Conservation (phyloP, 2,888 invertebrate species). For the Gymnosoma rotundatum region DNA sequence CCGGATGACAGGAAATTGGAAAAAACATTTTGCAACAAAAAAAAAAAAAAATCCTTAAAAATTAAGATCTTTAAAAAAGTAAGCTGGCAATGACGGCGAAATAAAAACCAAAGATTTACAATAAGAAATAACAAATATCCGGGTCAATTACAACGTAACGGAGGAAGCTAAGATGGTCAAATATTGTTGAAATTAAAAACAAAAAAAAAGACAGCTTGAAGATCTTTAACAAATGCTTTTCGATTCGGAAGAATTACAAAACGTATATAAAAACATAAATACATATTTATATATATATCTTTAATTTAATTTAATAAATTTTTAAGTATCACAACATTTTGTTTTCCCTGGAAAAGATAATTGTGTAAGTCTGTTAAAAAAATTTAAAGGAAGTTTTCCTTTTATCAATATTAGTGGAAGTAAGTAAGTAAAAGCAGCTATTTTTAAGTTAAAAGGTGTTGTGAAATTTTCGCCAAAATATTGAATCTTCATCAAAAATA, state of each 20-base stretch:
- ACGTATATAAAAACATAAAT: not conserved
- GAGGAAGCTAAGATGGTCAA: slow-evolving; percentile 15
- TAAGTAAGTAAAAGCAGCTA: no score
- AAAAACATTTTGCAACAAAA: slow-evolving; percentile 22
- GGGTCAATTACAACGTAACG: slow-evolving; percentile 50
- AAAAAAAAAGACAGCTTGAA: not conserved
- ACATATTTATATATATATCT: no score
- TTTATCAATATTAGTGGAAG: no score
- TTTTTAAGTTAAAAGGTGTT: no score
- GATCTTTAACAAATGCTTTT: not conserved
- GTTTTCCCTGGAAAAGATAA: no score
- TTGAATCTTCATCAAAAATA: no score
- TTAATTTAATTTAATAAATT: no score
- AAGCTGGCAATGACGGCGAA: not conserved
- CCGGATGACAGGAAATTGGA: slow-evolving; percentile 67
- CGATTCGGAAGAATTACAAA: not conserved
- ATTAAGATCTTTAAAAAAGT: slow-evolving; percentile 15
- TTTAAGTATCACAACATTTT: no score
- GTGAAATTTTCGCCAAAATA: no score
- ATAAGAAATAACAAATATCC: slow-evolving; percentile 62
- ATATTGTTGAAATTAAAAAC: slow-evolving; percentile 4
- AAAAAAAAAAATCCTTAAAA: slow-evolving; percentile 14
- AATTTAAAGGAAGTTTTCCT: no score
- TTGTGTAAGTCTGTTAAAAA: no score
- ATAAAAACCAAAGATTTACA: slow-evolving; percentile 26